phyloP scores from a whole-genome alignment of 2,888 invertebrate genomes.

The Formica aserva region DNA sequence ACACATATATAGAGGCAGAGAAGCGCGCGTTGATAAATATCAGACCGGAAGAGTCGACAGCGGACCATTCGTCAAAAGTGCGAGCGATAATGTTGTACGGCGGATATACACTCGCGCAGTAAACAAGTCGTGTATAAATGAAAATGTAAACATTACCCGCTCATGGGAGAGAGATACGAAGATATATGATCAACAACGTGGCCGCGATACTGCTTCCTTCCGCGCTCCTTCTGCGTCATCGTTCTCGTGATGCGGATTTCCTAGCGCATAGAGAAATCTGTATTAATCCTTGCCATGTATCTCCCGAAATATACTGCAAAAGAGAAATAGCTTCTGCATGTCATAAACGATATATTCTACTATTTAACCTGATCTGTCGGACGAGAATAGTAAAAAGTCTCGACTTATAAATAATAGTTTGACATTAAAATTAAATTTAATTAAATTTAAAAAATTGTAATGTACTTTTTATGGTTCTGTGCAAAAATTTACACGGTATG shows the following conservation, averaged over 20 bases:
- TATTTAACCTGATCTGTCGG: not conserved
- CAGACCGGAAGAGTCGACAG: slow-evolving; percentile 24
- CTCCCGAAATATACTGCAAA: slow-evolving; percentile 3
- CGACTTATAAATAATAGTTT: slow-evolving; percentile 1
- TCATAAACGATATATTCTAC: slow-evolving; percentile 6
- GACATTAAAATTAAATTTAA: not conserved
- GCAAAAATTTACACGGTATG: not conserved
- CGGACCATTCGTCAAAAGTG: slow-evolving; percentile 37
- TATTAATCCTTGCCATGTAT: slow-evolving; percentile 23
- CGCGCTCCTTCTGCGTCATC: slow-evolving; percentile 12
- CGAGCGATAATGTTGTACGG: slow-evolving; percentile 35
- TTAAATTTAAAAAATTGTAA: not conserved
- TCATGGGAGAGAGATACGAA: not conserved
- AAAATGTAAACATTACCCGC: slow-evolving; percentile 28
- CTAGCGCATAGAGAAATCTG: slow-evolving; percentile 18
- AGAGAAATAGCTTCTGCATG: slow-evolving; percentile 39
- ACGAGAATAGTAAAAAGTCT: not conserved
- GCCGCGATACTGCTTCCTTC: slow-evolving; percentile 22
- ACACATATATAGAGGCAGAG: not conserved
- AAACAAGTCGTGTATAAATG: slow-evolving; percentile 45
- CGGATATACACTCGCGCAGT: slow-evolving; percentile 31
- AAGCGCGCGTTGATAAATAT: slow-evolving; percentile 26
- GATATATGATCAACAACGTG: slow-evolving; percentile 43
- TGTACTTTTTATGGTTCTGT: not conserved
- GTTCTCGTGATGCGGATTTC: slow-evolving; percentile 30